A percentile compares a stretch with the other conserved stretches of the same genome.
Conservation (phyloP, 2,113 vertebrate species). For the Ploceus nigricollis region DNA sequence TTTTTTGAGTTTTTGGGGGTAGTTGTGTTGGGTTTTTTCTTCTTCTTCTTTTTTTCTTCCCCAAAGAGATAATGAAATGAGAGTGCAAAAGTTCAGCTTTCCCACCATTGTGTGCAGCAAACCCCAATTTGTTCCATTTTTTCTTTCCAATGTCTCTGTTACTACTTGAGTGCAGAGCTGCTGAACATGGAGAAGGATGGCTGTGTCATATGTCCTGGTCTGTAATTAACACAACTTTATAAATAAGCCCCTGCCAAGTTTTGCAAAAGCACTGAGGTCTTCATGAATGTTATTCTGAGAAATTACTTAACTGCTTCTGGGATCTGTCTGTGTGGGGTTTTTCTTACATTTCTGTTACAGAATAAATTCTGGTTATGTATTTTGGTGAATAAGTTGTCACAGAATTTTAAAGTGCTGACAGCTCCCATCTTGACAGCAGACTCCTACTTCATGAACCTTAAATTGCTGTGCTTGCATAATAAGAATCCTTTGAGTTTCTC, state of each 20-base stretch:
- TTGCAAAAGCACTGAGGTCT: neutral
- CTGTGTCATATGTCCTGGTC: neutral
- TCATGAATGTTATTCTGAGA: neutral
- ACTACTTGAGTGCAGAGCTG: neutral
- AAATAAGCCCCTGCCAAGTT: neutral
- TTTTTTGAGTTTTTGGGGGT: neutral
- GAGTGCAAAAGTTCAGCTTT: neutral
- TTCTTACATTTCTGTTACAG: neutral
- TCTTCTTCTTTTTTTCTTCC: no score
- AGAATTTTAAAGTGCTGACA: slow-evolving; percentile 17
- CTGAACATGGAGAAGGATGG: neutral
- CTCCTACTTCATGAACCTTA: neutral
- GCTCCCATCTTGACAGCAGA: slow-evolving; percentile 17
- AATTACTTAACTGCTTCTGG: neutral
- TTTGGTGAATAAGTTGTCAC: slow-evolving; percentile 1
- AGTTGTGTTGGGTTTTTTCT: neutral
- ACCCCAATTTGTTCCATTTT: neutral
- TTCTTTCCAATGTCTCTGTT: neutral
- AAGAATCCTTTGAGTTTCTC: neutral
- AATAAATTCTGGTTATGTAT: neutral
- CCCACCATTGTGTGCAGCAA: neutral
- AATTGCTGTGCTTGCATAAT: neutral
- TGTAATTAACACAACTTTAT: neutral
- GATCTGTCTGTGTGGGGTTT: neutral
- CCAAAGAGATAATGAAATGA: neutral